Evolutionary conservation across 2,888 invertebrate species (phyloP).

Genomic region (Nymphalis c-album): DNA sequence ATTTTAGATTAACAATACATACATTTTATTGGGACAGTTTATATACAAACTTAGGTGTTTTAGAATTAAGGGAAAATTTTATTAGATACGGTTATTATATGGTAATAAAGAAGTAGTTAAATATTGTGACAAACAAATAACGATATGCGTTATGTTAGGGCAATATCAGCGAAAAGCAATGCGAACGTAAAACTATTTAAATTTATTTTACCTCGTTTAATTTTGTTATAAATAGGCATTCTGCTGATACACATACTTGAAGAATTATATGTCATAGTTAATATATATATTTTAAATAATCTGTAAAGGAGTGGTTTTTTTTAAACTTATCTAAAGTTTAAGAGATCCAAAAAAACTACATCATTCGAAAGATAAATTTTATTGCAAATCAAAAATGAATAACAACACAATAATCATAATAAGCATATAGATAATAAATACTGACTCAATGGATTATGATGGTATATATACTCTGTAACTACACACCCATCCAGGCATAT

Average conservation of each 20-base stretch:
- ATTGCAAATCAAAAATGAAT: conserved; percentile 52
- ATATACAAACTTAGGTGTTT: conserved; percentile 3
- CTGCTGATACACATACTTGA: not conserved
- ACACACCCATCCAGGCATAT: conserved; percentile 74
- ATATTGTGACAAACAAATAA: conserved; percentile 3
- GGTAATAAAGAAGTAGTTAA: not conserved
- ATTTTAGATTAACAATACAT: not conserved
- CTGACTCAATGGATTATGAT: conserved; percentile 45
- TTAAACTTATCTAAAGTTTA: not conserved
- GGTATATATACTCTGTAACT: conserved; percentile 48
- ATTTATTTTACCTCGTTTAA: not conserved
- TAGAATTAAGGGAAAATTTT: not conserved
- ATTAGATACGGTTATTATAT: not conserved
- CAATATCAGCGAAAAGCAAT: conserved; percentile 17
- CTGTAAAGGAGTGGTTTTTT: not conserved
- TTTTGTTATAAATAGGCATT: not conserved
- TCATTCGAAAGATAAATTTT: conserved; percentile 44
- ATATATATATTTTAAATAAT: conserved; percentile 12
- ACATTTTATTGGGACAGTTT: not conserved
- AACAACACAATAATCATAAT: conserved; percentile 40
- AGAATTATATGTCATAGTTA: not conserved
- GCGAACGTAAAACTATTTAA: conserved; percentile 2
- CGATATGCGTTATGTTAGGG: conserved; percentile 14
- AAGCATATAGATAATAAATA: conserved; percentile 50
- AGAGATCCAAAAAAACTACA: conserved; percentile 37